phyloP scores from a whole-genome alignment of 2,888 invertebrate species.

The Drosophila pseudotalamancana region DNA sequence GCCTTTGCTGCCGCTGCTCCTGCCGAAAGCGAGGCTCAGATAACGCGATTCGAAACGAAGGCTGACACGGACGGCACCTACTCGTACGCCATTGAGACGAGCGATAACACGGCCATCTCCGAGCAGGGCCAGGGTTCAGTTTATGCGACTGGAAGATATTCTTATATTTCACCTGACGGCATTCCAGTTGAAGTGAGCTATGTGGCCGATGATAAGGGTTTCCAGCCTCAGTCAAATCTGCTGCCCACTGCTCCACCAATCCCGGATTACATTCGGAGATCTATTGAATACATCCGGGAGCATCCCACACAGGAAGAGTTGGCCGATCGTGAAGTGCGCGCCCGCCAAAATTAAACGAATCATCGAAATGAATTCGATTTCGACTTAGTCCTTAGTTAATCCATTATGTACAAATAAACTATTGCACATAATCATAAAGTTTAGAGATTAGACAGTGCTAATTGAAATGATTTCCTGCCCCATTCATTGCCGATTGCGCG shows the following conservation, averaged over 20 bases:
- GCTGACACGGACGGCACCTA: conserved; percentile 83
- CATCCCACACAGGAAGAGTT: conserved; percentile 81
- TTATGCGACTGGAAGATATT: conserved; percentile 76
- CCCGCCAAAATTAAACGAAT: conserved; percentile 50
- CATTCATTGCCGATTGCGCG: conserved; percentile 31
- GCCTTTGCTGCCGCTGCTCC: conserved; percentile 46
- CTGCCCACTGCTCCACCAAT: conserved; percentile 81
- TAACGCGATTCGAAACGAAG: conserved; percentile 38
- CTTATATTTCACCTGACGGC: conserved; percentile 80
- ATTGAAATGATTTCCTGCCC: conserved; percentile 51
- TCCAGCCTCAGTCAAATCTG: conserved; percentile 75
- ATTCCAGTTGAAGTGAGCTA: conserved; percentile 65
- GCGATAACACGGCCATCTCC: conserved; percentile 86
- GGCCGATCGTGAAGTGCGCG: conserved; percentile 67
- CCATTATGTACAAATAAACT: conserved; percentile 43
- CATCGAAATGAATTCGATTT: conserved; percentile 4
- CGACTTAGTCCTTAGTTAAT: conserved; percentile 9
- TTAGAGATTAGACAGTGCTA: conserved; percentile 25
- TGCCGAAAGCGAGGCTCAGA: conserved; percentile 4
- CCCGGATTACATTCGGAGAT: conserved; percentile 70
- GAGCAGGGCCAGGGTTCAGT: conserved; percentile 86
- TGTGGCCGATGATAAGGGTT: conserved; percentile 79
- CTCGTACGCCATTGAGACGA: conserved; percentile 84
- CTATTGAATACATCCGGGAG: conserved; percentile 68
- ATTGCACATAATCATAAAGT: conserved; percentile 9